These are phyloP conservation scores for Myripristis jacobus DNA, from an alignment of 2,797 vertebrate genomes.

Conservation along the genomic window DNA sequence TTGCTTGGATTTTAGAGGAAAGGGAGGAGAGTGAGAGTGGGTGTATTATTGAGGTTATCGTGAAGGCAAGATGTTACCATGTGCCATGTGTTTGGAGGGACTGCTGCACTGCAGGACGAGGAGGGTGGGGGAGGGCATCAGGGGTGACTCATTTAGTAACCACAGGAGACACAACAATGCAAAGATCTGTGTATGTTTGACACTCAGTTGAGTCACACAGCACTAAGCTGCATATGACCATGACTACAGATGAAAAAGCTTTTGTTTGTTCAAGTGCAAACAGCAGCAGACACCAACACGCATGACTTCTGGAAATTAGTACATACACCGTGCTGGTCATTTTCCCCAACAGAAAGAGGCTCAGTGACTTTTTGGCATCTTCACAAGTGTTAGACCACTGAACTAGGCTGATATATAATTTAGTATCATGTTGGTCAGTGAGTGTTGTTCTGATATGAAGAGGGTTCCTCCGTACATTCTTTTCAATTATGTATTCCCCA, in stretches of 20 bases:
- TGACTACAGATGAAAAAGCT: background rate
- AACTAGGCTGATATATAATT: no score
- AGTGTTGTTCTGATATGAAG: no score
- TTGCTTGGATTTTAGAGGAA: background rate
- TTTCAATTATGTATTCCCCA: no score
- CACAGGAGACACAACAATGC: slow-evolving; percentile 20
- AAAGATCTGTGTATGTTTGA: background rate
- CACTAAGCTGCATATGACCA: slow-evolving; percentile 15
- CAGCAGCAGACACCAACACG: background rate
- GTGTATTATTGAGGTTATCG: no score
- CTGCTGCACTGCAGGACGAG: background rate
- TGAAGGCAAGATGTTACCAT: background rate
- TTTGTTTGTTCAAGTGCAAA: background rate
- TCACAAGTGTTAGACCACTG: no score
- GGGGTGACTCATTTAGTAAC: slow-evolving; percentile 15
- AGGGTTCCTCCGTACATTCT: no score
- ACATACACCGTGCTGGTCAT: background rate
- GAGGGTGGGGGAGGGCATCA: background rate
- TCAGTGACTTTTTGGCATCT: no score
- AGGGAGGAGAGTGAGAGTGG: no score
- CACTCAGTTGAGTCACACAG: slow-evolving; percentile 26
- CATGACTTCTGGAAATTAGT: background rate
- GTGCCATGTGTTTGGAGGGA: background rate
- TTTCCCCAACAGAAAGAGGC: background rate
- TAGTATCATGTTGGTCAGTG: no score